Percentiles rank a stretch among this genome's conserved stretches.
Conservation (phyloP, 2,797 vertebrate genomes). For the Cyprinodon diabolis region DNA sequence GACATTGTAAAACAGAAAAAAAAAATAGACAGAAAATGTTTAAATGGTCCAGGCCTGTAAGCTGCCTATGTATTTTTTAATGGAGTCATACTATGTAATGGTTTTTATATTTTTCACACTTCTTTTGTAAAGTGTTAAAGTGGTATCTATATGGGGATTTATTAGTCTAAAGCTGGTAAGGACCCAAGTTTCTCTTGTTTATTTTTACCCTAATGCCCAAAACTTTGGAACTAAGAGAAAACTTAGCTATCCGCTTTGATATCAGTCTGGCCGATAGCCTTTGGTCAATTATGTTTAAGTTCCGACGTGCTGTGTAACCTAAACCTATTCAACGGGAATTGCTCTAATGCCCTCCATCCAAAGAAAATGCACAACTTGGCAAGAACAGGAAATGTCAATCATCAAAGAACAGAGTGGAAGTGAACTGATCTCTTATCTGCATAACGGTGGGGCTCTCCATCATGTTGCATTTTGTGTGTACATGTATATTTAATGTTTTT, state of each 20-base stretch:
- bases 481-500: constrained; percentile 33
- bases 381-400: constrained; percentile 60
- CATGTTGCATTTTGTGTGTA: constrained; percentile 29
- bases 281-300: constrained; percentile 8
- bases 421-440: constrained; percentile 45
- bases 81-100: too few species aligned
- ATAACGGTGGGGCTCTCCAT: constrained; percentile 47
- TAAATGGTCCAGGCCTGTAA: too few species aligned
- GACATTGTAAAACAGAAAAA: too few species aligned
- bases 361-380: constrained; percentile 36
- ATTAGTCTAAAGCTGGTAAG: neutral
- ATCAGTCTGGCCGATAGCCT: neutral
- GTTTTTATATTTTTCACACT: too few species aligned
- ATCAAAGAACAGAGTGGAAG: constrained; percentile 27
- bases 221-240: neutral
- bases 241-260: neutral
- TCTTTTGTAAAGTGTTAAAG: neutral
- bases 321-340: neutral
- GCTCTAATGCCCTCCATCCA: constrained; percentile 14
- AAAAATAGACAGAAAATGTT: too few species aligned
- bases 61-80: too few species aligned
- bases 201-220: neutral
- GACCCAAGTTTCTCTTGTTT: neutral
- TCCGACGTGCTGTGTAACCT: constrained; percentile 2
- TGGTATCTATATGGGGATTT: neutral